Base-by-base conservation (phyloP, 2,888 invertebrate genomes). In the Machimus rusticus region DNA sequence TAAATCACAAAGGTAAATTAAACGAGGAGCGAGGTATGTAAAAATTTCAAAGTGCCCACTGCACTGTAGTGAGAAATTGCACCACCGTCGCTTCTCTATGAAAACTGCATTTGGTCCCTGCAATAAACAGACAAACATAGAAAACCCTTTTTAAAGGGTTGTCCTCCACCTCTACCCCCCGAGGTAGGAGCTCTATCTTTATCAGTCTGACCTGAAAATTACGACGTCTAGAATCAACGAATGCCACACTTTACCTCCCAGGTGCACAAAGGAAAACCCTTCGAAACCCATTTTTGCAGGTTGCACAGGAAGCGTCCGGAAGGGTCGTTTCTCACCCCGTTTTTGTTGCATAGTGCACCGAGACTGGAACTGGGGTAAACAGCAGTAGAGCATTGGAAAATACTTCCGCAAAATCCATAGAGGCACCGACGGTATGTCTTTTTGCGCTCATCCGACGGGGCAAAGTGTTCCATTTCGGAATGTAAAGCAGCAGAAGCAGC, bases 171-270 rank as follows among this genome's bases (percentile, higher is more conserved):
- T 16, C 12, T 0, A 46, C 16, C 14, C 12, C 12, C 16, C 2
- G 1, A 46, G 16, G 16, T 46, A 46, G 14, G 12, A 46, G 43
- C 43, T 46, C 12, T 46, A 46, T 16, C 43, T 46, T 46, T 46
- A 46, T 78, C 78, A 43, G 78, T 78, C 78, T 78, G 78, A 78
- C 37, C 78, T 78, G 78, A 78, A 78, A 78, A 23, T 78, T 78
- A 78, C 43, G 78, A 43, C 39, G 78, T n/a, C 78, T 43, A 78
- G 19, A n/a, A 23, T 78, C 78, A 78, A 23, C 43, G 16, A 39
- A 1, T 23, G 23, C 37, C 76, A 76, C 43, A 34, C 43, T 78
- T 14, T 78, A 2, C n/a, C 78, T 78, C 23, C 23, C 43, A 78
- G 78, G 23, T 78, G 23, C 43, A 78, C 23, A 78, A 78, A 78